Conservation (phyloP, 2,113 vertebrate genomes). For the Pipra filicauda region DNA sequence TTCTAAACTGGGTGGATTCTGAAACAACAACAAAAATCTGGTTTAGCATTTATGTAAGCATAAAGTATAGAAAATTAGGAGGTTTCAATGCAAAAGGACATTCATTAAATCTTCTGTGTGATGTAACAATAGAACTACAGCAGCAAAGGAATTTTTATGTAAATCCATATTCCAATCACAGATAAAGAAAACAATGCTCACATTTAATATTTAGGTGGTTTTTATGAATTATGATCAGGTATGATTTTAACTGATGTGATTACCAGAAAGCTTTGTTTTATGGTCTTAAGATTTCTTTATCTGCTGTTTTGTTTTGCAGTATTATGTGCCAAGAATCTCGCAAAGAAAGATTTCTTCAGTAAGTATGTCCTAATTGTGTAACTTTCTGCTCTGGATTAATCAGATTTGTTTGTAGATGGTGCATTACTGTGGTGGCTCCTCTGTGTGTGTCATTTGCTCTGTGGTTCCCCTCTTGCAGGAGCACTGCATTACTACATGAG, state of each 20-base stretch:
- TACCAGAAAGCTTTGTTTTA: background rate
- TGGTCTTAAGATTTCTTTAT: background rate
- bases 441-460: background rate
- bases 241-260: background rate
- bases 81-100: background rate
- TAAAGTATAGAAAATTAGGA: background rate
- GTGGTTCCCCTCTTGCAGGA: background rate
- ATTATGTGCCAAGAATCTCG: slow-evolving; percentile 98
- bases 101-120: background rate
- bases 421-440: background rate
- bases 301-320: slow-evolving; percentile 80
- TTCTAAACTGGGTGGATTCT: background rate
- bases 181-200: background rate
- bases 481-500: background rate
- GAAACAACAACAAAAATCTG: background rate
- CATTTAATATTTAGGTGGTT: background rate
- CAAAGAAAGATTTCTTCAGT: slow-evolving; percentile 99
- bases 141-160: background rate
- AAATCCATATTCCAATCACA: background rate
- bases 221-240: background rate
- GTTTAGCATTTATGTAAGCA: background rate
- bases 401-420: background rate
- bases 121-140: background rate
- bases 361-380: slow-evolving; percentile 72
- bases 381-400: background rate